Percentiles rank a stretch among this genome's conserved stretches.
phyloP scores from a whole-genome alignment of 2,113 vertebrate genomes.

The Gulo gulo region DNA sequence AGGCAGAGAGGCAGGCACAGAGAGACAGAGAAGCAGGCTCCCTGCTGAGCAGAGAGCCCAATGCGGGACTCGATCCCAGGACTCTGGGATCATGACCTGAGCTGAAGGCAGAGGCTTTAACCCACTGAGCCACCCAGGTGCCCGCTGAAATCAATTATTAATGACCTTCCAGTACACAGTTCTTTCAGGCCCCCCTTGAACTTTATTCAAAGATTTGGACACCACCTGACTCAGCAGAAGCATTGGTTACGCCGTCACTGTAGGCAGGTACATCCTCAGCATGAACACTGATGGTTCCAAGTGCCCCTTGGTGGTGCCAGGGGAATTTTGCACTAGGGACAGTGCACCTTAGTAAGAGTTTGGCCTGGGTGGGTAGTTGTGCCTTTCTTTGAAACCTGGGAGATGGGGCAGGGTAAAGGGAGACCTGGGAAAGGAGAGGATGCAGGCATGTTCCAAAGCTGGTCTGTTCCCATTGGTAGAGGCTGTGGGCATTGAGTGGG shows the following conservation, averaged over 20 bases:
- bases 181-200: not conserved
- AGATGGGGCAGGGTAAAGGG: not conserved
- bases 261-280: not conserved
- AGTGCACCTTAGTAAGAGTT: not conserved
- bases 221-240: not conserved
- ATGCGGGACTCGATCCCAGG: no score
- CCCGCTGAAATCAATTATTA: not conserved
- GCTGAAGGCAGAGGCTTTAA: no score
- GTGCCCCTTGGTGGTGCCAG: not conserved
- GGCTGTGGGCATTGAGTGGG: not conserved
- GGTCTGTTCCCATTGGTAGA: not conserved
- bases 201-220: not conserved
- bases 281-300: not conserved
- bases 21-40: no score
- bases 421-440: not conserved
- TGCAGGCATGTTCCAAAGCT: not conserved
- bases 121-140: no score
- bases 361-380: not conserved
- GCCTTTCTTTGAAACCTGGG: not conserved
- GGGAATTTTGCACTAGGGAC: not conserved
- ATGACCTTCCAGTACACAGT: not conserved
- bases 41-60: no score
- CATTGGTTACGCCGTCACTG: not conserved
- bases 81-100: no score
- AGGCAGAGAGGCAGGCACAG: no score